Evolutionary conservation across 2,113 vertebrate genomes (phyloP).

Genomic region (Vombatus ursinus): DNA sequence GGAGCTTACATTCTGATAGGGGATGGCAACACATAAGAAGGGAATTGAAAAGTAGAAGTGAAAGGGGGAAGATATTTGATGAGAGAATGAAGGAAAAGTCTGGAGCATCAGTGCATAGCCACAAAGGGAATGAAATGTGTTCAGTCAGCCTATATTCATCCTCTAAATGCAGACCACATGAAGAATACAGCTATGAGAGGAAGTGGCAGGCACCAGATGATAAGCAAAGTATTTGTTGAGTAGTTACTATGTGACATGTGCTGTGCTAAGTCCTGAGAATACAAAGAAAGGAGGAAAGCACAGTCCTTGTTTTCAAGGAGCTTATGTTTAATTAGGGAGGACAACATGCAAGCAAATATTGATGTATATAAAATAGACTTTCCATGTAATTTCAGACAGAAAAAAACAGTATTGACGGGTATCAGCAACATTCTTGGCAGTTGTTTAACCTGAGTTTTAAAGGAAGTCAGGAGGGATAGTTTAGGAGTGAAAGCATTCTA

Average conservation of each 20-base stretch:
- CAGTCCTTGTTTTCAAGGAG: not conserved
- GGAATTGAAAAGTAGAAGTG: not conserved
- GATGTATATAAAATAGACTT: not conserved
- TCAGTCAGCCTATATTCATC: not conserved
- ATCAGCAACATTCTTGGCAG: not conserved
- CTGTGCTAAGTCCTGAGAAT: not conserved
- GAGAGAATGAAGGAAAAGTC: not conserved
- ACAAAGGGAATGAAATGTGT: not conserved
- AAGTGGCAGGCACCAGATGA: not conserved
- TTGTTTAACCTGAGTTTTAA: not conserved
- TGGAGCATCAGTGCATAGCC: not conserved
- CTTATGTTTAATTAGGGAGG: not conserved
- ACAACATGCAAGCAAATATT: not conserved
- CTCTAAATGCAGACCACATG: not conserved
- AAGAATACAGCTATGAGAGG: not conserved
- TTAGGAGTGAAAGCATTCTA: not conserved
- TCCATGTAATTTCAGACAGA: not conserved
- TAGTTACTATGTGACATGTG: not conserved
- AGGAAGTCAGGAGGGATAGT: not conserved
- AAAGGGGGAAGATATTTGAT: not conserved
- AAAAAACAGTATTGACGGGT: not conserved
- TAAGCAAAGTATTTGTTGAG: not conserved
- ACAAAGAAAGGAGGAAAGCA: not conserved
- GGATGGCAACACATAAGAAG: not conserved
- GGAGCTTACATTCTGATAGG: not conserved